phyloP scores from a whole-genome alignment of 2,888 invertebrate species.

The Linnaemya tessellans region DNA sequence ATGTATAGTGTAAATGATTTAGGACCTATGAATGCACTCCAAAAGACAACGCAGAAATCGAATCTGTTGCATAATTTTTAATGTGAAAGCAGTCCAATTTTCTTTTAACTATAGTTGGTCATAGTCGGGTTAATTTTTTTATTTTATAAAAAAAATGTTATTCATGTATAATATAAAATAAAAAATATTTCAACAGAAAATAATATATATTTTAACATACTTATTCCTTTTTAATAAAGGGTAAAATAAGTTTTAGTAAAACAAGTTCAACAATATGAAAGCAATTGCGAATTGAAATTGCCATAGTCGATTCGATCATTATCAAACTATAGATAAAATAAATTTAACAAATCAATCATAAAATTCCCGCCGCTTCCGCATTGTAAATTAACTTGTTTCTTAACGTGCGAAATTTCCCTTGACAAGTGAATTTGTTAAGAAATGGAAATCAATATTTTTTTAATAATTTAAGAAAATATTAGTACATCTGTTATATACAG shows the following conservation, averaged over 20 bases:
- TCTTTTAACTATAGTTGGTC: too few species aligned
- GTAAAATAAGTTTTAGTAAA: background rate
- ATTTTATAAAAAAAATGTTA: too few species aligned
- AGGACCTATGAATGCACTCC: too few species aligned
- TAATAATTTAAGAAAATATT: background rate
- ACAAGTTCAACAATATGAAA: too few species aligned
- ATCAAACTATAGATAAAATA: background rate
- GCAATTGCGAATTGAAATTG: too few species aligned
- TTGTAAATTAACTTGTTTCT: background rate
- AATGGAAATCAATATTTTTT: background rate
- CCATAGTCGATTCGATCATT: too few species aligned
- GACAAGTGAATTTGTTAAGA: slow-evolving; percentile 22
- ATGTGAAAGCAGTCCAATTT: too few species aligned
- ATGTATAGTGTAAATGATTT: too few species aligned
- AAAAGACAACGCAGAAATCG: too few species aligned
- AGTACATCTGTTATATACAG: background rate
- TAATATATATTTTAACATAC: slow-evolving; percentile 37
- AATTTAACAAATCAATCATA: background rate
- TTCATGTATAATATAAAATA: slow-evolving; percentile 40
- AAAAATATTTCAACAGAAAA: too few species aligned
- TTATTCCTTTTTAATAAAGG: slow-evolving; percentile 5
- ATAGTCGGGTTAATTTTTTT: too few species aligned
- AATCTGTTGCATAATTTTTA: too few species aligned
- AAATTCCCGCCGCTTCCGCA: background rate
- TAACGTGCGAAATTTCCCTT: background rate